These are phyloP conservation scores for Hemicordylus capensis DNA, from an alignment of 2,113 vertebrate genomes.

Conservation along the genomic window DNA sequence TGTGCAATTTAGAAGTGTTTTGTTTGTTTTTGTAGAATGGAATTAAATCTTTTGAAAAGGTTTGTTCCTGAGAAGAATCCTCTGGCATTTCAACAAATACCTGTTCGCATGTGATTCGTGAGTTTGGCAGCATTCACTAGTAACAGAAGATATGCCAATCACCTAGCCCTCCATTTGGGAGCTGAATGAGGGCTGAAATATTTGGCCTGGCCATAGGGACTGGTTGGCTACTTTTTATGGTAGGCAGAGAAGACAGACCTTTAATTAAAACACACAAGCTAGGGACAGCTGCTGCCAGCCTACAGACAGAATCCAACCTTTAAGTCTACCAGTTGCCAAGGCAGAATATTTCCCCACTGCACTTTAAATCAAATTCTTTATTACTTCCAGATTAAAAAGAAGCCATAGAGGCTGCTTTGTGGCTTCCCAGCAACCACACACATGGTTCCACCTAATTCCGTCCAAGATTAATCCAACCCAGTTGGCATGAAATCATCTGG, in stretches of 20 bases:
- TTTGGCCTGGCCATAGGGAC: neutral
- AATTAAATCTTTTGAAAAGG: neutral
- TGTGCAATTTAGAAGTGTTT: conserved; percentile 10
- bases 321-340: neutral
- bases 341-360: neutral
- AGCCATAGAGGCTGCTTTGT: too few species aligned
- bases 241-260: too few species aligned
- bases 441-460: neutral
- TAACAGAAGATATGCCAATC: neutral
- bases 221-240: neutral
- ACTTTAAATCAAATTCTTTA: too few species aligned
- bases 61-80: neutral
- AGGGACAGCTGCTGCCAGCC: neutral
- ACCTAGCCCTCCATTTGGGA: neutral
- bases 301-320: neutral
- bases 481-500: too few species aligned
- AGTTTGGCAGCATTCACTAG: neutral
- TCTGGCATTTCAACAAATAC: neutral
- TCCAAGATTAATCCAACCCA: too few species aligned
- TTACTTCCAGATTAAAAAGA: too few species aligned
- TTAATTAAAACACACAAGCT: neutral
- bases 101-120: neutral
- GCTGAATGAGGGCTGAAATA: neutral
- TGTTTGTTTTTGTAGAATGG: neutral
- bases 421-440: neutral